phyloP scores from a whole-genome alignment of 2,888 invertebrate species.

The Arenicola marina region DNA sequence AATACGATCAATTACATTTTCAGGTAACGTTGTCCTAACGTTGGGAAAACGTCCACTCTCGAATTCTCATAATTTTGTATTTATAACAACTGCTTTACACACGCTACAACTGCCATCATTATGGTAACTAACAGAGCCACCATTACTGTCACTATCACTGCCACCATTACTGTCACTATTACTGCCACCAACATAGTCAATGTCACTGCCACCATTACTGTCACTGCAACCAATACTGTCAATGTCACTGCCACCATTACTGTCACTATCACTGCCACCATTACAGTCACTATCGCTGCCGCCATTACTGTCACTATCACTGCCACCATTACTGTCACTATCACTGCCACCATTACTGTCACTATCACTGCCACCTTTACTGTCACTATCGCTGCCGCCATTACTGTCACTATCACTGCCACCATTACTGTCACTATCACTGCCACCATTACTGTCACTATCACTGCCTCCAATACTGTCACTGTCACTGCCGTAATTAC shows the following conservation, averaged over 20 bases:
- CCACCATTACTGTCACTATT: background rate
- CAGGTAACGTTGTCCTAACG: too few species aligned
- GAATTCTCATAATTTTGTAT: too few species aligned
- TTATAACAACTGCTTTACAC: too few species aligned
- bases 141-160: background rate
- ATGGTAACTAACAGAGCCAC: background rate
- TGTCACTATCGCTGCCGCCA: too few species aligned
- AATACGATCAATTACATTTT: too few species aligned
- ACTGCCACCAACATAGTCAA: too few species aligned
- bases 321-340: constrained; percentile 1
- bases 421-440: background rate
- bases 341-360: background rate
- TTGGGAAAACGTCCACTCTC: too few species aligned
- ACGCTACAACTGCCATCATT: background rate
- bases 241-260: too few species aligned
- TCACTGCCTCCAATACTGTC: too few species aligned
- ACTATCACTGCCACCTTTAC: constrained; percentile 1
- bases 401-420: background rate
- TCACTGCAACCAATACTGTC: too few species aligned
- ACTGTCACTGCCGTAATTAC: constrained; percentile 1
- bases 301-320: background rate
- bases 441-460: background rate
- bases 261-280: background rate
- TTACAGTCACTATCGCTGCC: too few species aligned
- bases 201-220: too few species aligned